phyloP scores from a whole-genome alignment of 2,888 invertebrate genomes.

The Phasia obesa region DNA sequence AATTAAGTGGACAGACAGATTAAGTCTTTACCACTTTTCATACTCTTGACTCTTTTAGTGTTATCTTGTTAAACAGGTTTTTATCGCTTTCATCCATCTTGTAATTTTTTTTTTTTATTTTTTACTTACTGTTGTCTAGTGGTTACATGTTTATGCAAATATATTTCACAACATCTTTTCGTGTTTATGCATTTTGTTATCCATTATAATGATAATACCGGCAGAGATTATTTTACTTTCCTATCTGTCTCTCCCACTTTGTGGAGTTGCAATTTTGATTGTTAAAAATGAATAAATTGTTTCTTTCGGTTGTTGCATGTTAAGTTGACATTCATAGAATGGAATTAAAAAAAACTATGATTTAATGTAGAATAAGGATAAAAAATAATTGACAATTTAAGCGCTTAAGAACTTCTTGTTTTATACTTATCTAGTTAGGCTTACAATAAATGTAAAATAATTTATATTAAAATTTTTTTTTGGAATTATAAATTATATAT shows the following conservation, averaged over 20 bases:
- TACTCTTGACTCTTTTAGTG: constrained; percentile 54
- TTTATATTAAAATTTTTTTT: too few relatives aligned
- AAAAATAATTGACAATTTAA: not conserved
- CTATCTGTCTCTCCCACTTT: not conserved
- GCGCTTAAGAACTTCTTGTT: not conserved
- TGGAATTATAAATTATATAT: too few relatives aligned
- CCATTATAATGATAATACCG: constrained; percentile 32
- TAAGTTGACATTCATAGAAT: not conserved
- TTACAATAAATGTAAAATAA: too few relatives aligned
- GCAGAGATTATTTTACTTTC: not conserved
- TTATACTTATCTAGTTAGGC: too few relatives aligned
- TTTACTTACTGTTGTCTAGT: not conserved
- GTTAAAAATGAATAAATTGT: not conserved
- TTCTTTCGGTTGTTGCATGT: not conserved
- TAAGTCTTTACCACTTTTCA: constrained; percentile 34
- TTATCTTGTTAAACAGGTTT: constrained; percentile 31
- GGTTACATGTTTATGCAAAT: constrained; percentile 58
- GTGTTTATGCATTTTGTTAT: constrained; percentile 48
- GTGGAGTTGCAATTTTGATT: not conserved
- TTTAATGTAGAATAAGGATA: not conserved
- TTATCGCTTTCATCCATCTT: not conserved
- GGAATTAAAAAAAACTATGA: not conserved
- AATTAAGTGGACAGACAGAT: constrained; percentile 26
- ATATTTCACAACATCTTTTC: constrained; percentile 48
- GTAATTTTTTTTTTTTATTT: constrained; percentile 10